Percentiles rank a stretch among this genome's conserved stretches.
These are phyloP conservation scores for Pteropus rufus DNA, from an alignment of 2,797 vertebrate species.

Conservation along the genomic window DNA sequence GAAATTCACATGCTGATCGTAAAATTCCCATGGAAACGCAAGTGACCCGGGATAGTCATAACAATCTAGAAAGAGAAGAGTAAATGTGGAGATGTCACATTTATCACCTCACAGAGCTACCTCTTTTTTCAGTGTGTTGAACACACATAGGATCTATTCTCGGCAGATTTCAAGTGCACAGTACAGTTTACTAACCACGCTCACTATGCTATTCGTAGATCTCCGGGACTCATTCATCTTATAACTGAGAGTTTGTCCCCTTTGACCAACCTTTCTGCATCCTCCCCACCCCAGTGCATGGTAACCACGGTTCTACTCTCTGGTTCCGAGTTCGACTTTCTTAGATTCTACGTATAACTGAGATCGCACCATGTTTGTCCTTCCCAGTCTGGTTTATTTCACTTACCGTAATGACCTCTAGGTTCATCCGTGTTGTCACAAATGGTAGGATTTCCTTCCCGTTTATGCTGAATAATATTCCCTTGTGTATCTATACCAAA, in stretches of 20 bases:
- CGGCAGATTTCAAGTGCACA: not conserved
- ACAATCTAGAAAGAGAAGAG: constrained; percentile 14
- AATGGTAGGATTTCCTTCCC: not conserved
- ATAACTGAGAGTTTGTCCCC: not conserved
- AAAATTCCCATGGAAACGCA: constrained; percentile 7
- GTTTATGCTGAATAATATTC: not conserved
- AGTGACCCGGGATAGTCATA: not conserved
- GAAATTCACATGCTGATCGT: not conserved
- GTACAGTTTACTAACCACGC: not conserved
- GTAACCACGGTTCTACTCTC: not conserved
- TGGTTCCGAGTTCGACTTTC: not conserved
- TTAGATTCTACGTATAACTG: not conserved
- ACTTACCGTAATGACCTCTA: not conserved
- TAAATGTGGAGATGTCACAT: not conserved
- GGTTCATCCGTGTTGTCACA: not conserved
- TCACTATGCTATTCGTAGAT: not conserved
- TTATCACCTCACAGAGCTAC: not conserved
- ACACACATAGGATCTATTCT: not conserved
- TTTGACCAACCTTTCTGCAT: not conserved
- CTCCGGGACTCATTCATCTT: not conserved
- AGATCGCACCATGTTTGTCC: not conserved
- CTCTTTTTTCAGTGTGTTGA: not conserved
- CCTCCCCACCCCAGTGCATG: not conserved
- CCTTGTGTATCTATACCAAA: not conserved
- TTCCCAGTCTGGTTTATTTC: constrained; percentile 6